phyloP scores from a whole-genome alignment of 2,797 vertebrate species.

The Chiloscyllium punctatum region DNA sequence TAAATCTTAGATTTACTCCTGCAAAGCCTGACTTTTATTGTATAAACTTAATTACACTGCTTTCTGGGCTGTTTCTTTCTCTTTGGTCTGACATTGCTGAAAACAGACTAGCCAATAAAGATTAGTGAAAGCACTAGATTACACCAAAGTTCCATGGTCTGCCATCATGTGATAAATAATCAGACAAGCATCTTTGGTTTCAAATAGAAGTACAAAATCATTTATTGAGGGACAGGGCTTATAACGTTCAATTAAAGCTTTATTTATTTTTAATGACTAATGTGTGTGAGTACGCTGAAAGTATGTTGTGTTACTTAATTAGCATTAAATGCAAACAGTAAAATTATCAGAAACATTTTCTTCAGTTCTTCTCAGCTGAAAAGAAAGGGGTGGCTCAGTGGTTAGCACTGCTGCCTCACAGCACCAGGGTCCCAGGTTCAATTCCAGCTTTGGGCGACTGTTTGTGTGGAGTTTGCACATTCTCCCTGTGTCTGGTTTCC shows the following conservation, averaged over 20 bases:
- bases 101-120: constrained; percentile 46
- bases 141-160: neutral
- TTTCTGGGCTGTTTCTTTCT: constrained; percentile 68
- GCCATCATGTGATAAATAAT: neutral
- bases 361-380: neutral
- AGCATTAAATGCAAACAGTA: neutral
- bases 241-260: neutral
- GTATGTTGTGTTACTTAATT: neutral
- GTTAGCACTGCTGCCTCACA: no score
- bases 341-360: neutral
- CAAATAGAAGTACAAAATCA: constrained; percentile 7
- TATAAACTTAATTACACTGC: constrained; percentile 77
- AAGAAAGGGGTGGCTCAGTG: neutral
- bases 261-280: neutral
- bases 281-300: neutral
- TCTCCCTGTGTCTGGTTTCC: no score
- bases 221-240: neutral
- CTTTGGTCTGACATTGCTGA: constrained; percentile 71
- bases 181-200: neutral
- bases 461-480: no score
- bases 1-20: constrained; percentile 78
- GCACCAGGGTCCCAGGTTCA: no score
- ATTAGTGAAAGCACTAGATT: constrained; percentile 4
- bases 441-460: no score
- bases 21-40: constrained; percentile 84